Conservation (phyloP, 2,888 invertebrate genomes). For the Drosophila anomelani region DNA sequence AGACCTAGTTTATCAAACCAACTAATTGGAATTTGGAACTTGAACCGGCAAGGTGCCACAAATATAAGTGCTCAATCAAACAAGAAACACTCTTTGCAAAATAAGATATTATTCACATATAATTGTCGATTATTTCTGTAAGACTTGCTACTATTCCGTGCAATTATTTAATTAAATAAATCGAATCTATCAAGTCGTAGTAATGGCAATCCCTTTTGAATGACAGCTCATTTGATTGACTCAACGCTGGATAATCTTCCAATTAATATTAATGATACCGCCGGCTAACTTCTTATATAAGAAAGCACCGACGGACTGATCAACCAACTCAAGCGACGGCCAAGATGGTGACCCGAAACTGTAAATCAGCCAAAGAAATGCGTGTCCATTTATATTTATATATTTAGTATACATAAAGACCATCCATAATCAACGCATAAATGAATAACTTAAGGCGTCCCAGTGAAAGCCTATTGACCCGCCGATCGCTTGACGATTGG, state of each 20-base stretch:
- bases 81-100: neutral
- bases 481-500: neutral
- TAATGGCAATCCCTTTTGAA: slow-evolving; percentile 22
- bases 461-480: slow-evolving; percentile 58
- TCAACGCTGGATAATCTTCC: slow-evolving; percentile 28
- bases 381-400: slow-evolving; percentile 28
- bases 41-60: neutral
- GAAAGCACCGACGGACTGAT: neutral
- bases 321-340: slow-evolving; percentile 6
- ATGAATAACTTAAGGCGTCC: slow-evolving; percentile 37
- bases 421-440: slow-evolving; percentile 43
- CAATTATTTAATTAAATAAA: slow-evolving; percentile 30
- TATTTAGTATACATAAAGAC: slow-evolving; percentile 7
- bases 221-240: slow-evolving; percentile 11
- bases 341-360: slow-evolving; percentile 23
- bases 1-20: slow-evolving; percentile 34
- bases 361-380: slow-evolving; percentile 34
- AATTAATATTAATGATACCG: slow-evolving; percentile 35
- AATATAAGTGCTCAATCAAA: slow-evolving; percentile 3
- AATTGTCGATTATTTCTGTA: neutral
- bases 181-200: neutral
- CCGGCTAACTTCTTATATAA: slow-evolving; percentile 33
- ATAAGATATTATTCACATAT: neutral
- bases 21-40: slow-evolving; percentile 34
- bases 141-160: neutral